A percentile compares a stretch with the other conserved stretches of the same genome.
Evolutionary conservation across 2,888 invertebrate species (phyloP).

Genomic region (Drosophila antonietae): DNA sequence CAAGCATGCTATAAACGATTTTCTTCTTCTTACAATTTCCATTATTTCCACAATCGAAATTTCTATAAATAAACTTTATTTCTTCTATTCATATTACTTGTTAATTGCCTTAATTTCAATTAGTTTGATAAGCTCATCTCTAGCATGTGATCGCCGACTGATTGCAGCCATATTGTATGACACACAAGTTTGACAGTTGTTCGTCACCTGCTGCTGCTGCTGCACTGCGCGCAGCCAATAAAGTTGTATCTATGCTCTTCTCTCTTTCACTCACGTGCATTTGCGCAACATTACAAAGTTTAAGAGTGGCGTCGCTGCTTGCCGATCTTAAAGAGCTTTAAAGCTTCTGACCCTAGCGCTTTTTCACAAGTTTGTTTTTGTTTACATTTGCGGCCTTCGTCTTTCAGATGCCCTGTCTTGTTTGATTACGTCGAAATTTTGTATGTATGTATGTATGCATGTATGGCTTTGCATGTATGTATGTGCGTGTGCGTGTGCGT

Average conservation of each 20-base stretch:
- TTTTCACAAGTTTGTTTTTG: conserved; percentile 28
- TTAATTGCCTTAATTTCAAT: neutral
- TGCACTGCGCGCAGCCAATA: neutral
- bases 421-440: conserved; percentile 10
- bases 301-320: neutral
- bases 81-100: no score
- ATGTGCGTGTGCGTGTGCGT: neutral
- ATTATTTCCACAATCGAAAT: neutral
- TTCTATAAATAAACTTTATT: neutral
- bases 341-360: conserved; percentile 11
- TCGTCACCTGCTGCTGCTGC: neutral
- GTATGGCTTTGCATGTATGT: neutral
- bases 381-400: conserved; percentile 33
- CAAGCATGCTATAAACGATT: no score
- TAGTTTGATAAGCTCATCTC: neutral
- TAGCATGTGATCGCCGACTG: neutral
- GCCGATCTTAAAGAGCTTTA: conserved; percentile 18
- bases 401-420: conserved; percentile 33
- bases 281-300: neutral
- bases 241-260: neutral
- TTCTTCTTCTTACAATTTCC: neutral
- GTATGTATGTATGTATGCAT: neutral
- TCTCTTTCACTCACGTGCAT: neutral
- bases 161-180: conserved; percentile 6
- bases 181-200: neutral